Conservation (phyloP, 23 tunicate genomes). For the Oikopleura albicans region DNA sequence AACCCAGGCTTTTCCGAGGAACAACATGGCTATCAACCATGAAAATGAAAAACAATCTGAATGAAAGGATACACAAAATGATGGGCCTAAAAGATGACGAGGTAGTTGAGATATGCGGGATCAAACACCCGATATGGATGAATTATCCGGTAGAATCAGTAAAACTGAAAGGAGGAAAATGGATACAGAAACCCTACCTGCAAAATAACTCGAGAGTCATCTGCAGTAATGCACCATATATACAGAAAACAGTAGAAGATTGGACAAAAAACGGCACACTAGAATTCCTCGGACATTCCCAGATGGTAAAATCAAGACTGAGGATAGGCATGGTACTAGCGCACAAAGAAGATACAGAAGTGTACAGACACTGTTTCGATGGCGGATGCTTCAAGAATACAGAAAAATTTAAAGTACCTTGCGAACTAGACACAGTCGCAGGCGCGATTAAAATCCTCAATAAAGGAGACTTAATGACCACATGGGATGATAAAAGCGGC, state of each 20-base stretch:
- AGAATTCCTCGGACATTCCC: not conserved
- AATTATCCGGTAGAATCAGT: not conserved
- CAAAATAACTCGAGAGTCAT: not conserved
- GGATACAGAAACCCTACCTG: not conserved
- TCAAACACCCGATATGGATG: not conserved
- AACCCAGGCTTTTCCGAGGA: not conserved
- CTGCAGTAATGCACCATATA: not conserved
- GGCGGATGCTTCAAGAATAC: not conserved
- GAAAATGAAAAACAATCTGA: not conserved
- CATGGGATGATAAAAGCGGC: conserved; percentile 6
- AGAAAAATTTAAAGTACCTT: not conserved
- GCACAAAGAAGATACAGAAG: not conserved
- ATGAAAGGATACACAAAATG: not conserved
- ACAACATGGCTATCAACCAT: not conserved
- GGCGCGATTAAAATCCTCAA: not conserved
- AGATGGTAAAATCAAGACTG: not conserved
- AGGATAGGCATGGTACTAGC: not conserved
- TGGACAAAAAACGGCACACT: not conserved
- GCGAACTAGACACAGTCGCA: not conserved
- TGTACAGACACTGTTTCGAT: not conserved
- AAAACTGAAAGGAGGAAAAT: not conserved
- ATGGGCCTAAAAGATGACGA: not conserved
- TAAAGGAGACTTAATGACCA: not conserved
- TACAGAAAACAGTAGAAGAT: not conserved
- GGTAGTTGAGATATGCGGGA: not conserved